Conservation (phyloP, 2,888 invertebrate species). For the Neelides folsomi region DNA sequence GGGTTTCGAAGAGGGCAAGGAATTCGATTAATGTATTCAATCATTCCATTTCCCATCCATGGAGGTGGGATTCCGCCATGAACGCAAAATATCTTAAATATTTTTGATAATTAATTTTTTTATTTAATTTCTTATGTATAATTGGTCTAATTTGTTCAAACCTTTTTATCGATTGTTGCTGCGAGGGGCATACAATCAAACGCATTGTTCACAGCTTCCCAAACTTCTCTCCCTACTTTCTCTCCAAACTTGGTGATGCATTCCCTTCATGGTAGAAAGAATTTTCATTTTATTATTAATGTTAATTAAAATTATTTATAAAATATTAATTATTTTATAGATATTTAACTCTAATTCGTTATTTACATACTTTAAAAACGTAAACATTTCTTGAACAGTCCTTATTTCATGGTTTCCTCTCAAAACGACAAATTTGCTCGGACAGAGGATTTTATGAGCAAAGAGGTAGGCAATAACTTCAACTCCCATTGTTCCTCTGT, state of each 20-base stretch:
- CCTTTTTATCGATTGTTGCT: slow-evolving; percentile 58
- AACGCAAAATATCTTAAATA: slow-evolving; percentile 54
- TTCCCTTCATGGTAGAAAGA: slow-evolving; percentile 44
- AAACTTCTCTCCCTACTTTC: slow-evolving; percentile 48
- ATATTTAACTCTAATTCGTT: slow-evolving; percentile 1
- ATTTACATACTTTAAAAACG: slow-evolving; percentile 49
- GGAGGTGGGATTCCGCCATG: slow-evolving; percentile 66
- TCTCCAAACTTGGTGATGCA: slow-evolving; percentile 56
- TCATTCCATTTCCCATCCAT: slow-evolving; percentile 48
- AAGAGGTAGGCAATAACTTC: slow-evolving; percentile 59
- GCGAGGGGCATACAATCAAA: slow-evolving; percentile 61
- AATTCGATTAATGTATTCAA: slow-evolving; percentile 51
- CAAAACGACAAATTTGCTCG: slow-evolving; percentile 49
- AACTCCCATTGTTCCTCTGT: slow-evolving; percentile 53
- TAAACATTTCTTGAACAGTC: slow-evolving; percentile 58
- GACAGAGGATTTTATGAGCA: slow-evolving; percentile 54
- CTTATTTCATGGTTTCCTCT: slow-evolving; percentile 66
- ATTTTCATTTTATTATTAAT: background rate
- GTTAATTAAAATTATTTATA: background rate
- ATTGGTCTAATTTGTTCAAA: slow-evolving; percentile 26
- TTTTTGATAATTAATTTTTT: background rate
- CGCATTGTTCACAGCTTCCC: slow-evolving; percentile 55
- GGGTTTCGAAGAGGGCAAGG: slow-evolving; percentile 52
- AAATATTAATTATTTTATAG: background rate
- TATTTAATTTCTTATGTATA: background rate